A percentile compares a stretch with the other conserved stretches of the same genome.
phyloP scores from a whole-genome alignment of 2,888 invertebrate genomes.

The Gastrophysa polygoni region DNA sequence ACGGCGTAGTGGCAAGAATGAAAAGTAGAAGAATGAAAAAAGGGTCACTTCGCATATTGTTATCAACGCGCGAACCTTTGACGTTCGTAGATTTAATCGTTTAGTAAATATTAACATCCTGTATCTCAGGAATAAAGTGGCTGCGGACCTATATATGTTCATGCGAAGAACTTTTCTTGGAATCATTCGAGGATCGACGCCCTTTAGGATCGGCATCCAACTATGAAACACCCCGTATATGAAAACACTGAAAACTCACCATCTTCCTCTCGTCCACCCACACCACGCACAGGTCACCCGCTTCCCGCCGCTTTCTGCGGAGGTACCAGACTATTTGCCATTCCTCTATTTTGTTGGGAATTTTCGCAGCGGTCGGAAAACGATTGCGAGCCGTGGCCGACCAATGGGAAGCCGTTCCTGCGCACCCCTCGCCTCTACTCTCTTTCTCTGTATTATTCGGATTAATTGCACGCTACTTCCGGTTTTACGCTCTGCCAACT shows the following conservation, averaged over 20 bases:
- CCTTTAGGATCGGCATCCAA: no score
- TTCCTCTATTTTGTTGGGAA: conserved; percentile 39
- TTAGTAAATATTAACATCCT: no score
- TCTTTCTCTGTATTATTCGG: conserved; percentile 49
- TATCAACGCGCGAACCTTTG: no score
- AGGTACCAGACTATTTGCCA: conserved; percentile 23
- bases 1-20: no score
- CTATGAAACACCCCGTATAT: no score
- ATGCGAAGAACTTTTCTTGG: no score
- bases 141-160: no score
- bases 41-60: no score
- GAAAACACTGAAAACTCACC: conserved; percentile 18
- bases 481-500: conserved; percentile 46
- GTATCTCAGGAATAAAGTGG: no score
- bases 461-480: conserved; percentile 52
- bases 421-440: conserved; percentile 42
- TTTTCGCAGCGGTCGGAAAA: conserved; percentile 41
- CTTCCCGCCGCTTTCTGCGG: conserved; percentile 4
- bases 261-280: conserved; percentile 18
- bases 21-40: no score
- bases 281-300: conserved; percentile 30
- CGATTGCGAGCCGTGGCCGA: conserved; percentile 38
- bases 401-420: conserved; percentile 36
- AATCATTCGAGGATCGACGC: no score
- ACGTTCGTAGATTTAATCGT: no score